Conservation (phyloP, 2,113 vertebrate genomes). For the Phyllopteryx taeniolatus region DNA sequence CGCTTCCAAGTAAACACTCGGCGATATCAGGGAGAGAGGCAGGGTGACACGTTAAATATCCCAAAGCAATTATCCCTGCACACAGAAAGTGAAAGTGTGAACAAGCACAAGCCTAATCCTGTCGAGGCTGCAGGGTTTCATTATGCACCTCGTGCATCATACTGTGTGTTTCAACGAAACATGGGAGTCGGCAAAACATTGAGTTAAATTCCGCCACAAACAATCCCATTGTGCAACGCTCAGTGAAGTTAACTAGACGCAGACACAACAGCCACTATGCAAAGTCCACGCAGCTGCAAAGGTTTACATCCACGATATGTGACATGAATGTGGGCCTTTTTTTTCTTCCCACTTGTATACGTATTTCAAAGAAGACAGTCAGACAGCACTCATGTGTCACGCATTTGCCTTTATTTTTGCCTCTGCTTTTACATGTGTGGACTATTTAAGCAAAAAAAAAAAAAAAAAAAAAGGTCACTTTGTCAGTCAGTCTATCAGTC, state of each 20-base stretch:
- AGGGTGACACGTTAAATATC: constrained; percentile 50
- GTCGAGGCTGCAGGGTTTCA: constrained; percentile 31
- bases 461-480: constrained; percentile 19
- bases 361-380: neutral
- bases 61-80: constrained; percentile 27
- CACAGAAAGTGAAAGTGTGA: constrained; percentile 47
- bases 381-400: constrained; percentile 6
- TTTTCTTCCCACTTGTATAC: neutral
- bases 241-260: constrained; percentile 29
- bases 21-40: constrained; percentile 17
- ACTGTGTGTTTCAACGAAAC: constrained; percentile 32
- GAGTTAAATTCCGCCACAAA: constrained; percentile 18
- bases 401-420: constrained; percentile 2
- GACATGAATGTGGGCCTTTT: neutral
- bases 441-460: constrained; percentile 25
- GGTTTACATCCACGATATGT: neutral
- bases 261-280: constrained; percentile 26
- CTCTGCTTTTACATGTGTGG: constrained; percentile 15
- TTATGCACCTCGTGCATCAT: constrained; percentile 21
- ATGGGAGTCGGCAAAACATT: constrained; percentile 16
- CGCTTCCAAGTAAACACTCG: constrained; percentile 26
- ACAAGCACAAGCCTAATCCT: constrained; percentile 18
- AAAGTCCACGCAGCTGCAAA: constrained; percentile 1
- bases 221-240: constrained; percentile 21
- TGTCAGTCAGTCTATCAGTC: constrained; percentile 5